A percentile compares a stretch with the other conserved stretches of the same genome.
These are phyloP conservation scores for Acrocephalus kingi DNA, from an alignment of 2,113 vertebrate genomes.

Conservation along the genomic window DNA sequence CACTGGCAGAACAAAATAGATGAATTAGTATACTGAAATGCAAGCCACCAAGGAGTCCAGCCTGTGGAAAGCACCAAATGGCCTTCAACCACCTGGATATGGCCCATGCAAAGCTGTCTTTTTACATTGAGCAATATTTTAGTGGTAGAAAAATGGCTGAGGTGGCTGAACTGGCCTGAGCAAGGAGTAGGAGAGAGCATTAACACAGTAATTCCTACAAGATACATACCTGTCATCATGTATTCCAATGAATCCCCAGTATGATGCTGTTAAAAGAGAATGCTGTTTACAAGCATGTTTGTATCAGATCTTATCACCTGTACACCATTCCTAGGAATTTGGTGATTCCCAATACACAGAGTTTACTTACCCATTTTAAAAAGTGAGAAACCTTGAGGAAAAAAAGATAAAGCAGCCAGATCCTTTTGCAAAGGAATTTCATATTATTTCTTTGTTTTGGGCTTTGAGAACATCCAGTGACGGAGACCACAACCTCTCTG, in stretches of 20 bases:
- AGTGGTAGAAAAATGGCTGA: background rate
- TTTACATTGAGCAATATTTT: background rate
- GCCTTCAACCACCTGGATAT: background rate
- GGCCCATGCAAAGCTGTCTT: background rate
- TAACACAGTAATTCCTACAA: background rate
- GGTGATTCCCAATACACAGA: background rate
- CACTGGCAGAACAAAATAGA: background rate
- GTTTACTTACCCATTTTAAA: background rate
- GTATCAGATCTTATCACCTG: background rate
- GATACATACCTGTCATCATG: background rate
- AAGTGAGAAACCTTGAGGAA: background rate
- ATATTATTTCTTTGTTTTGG: background rate
- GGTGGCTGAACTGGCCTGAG: too few species aligned
- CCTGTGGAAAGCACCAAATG: background rate
- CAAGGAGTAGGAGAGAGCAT: background rate
- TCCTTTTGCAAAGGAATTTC: background rate
- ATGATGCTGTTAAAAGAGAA: background rate
- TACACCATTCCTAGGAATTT: background rate
- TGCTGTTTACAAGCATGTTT: background rate
- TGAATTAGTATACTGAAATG: background rate
- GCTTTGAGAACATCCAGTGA: background rate
- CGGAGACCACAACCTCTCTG: background rate
- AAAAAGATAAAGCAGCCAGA: background rate
- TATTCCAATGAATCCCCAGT: background rate
- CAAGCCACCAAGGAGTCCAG: background rate